A percentile compares a stretch with the other conserved stretches of the same genome.
phyloP scores from a whole-genome alignment of 2,113 vertebrate species.

The rat (Rattus norvegicus) region GRCr8 NC_086024.1:50820501-50821000 shows the following conservation, averaged over 20 bases:
- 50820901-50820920: not conserved
- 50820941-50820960: not conserved
- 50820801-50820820: not conserved
- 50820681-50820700: not conserved
- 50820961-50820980: not conserved
- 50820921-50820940: not conserved
- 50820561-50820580: not conserved
- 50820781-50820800: not conserved
- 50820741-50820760: not conserved
- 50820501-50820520: not conserved
- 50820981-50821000: not conserved
- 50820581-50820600: not conserved
- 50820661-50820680: not conserved
- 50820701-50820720: not conserved
- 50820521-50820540: not conserved
- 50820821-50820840: constrained; percentile 27
- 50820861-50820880: not conserved
- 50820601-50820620: not conserved
- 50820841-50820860: not conserved
- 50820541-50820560: not conserved
- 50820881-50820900: constrained; percentile 42
- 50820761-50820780: not conserved
- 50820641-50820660: not conserved
- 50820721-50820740: not conserved
- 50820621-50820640: not conserved